Evolutionary conservation across 35 echinoderm and acorn worm species (phyloP), one percentile per base, ranked within the genome.

Genomic region (Patiria miniata): DNA sequence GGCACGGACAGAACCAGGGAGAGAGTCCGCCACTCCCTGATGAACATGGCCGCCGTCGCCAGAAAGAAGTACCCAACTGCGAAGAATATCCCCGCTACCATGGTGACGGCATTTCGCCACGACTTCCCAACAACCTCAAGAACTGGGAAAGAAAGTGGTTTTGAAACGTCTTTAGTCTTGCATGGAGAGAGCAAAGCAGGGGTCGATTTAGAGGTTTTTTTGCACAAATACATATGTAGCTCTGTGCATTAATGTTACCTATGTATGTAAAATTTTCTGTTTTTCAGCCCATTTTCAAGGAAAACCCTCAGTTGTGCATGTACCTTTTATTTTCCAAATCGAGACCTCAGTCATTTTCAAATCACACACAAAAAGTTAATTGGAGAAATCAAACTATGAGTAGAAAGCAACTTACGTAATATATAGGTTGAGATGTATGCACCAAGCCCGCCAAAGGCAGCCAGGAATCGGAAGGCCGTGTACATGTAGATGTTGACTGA

Each of bases 401-500:
- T n/a, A n/a, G n/a, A n/a, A n/a, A 10, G 26, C 26, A 14, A 26
- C 65, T 73, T 73, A 73, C 65, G 26, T 23, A 73, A 73, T 73
- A 73, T 9, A 16, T 73, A 73, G 10, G 34, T 12, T 4, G 65
- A 73, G 65, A 73, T 73, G 26, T 73, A 73, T 34, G 65, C 34
- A 12, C 65, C 65, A 28, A 73, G 21, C 10, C 15, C 34, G 14
- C 65, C 65, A 30, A 73, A 73, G 29, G 21, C 65, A 28, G 65
- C 65, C 0, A 73, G 23, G 65, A 73, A 73, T 30, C 65, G 29
- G 26, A 73, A 73, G 2, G 65, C 29, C 14, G 65, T 73, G 65
- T 32, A 73, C 65, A 73, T 73, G 29, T 73, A 73, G 65, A 73
- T 73, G 15, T 73, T 73, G 65, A 34, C 34, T 9, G 65, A 73